Evolutionary conservation across 1,140 invertebrate genomes (phyloP), one percentile per base, ranked within the genome.

Genomic region (Caenorhabditis inopinata): DNA sequence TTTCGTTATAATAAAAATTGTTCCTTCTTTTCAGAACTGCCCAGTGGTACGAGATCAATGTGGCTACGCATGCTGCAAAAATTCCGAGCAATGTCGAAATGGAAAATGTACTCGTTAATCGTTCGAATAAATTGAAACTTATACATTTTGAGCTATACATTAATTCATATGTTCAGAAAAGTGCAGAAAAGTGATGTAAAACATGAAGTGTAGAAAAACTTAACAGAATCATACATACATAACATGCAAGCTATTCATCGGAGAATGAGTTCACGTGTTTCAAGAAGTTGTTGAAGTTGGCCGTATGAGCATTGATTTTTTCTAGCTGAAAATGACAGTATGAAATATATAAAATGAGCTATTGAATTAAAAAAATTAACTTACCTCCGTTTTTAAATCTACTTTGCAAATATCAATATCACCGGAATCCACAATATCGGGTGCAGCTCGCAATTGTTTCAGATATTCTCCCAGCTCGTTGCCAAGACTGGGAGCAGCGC

Each of bases 391-490:
- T 42, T 68, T 68, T 18, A 68, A 38, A 21, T 68, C 58, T 32
- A 68, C 21, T 18, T 68, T 68, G 23, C 58, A 68, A 21, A 68
- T 68, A 42, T 68, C 58, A 68, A 68, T 68, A 38, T 68, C 58
- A 4, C 58, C 58, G 5, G 58, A 16, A 18, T 35, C 32, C 23
- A 32, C 7, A 29, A 68, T 68, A 38, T 68, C 58, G 4, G 58
- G 58, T 0, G 58, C 58, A 29, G n/a, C 21, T 68, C 38, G 35
- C n/a, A 68, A 18, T 21, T 68, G 58, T 38, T 68, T 68, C 32
- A 68, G n/a, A 68, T 68, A 68, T 5, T 68, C 58, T 38, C 58
- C 58, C 58, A 68, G n/a, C 25, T 68, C 58, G 21, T 68, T 68
- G 9, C 58, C 58, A 16, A 68, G n/a, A 68, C 58, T 68, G 35